These are phyloP conservation scores for Steatocranus sp. DNA, from an alignment of 2,797 vertebrate genomes.

Conservation along the genomic window DNA sequence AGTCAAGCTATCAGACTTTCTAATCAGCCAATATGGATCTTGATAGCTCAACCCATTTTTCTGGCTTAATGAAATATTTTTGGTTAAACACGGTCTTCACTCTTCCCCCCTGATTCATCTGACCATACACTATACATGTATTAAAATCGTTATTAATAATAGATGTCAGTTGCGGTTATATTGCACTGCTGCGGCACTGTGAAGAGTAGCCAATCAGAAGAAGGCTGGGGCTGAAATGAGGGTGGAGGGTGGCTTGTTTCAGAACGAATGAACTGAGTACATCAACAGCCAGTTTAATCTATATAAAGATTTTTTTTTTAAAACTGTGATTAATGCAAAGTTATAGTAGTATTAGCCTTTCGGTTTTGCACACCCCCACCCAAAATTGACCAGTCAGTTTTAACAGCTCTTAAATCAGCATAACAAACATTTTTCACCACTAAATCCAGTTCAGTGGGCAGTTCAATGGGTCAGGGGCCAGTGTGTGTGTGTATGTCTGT, in stretches of 20 bases:
- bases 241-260: neutral
- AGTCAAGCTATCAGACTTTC: constrained; percentile 41
- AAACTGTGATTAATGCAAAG: neutral
- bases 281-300: neutral
- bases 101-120: neutral
- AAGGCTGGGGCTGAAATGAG: neutral
- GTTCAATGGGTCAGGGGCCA: neutral
- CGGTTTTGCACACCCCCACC: neutral
- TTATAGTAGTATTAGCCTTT: neutral
- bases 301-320: neutral
- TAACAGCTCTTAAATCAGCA: neutral
- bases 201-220: neutral
- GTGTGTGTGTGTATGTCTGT: too few relatives aligned
- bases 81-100: neutral
- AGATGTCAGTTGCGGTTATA: neutral
- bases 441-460: neutral
- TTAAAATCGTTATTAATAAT: constrained; percentile 3
- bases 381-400: neutral
- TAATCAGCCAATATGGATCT: constrained; percentile 37
- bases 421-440: neutral
- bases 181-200: neutral
- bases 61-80: constrained; percentile 39
- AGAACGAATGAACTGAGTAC: neutral
- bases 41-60: constrained; percentile 12
- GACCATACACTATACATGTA: neutral